These are phyloP conservation scores for Calameuta idolon DNA, from an alignment of 2,888 invertebrate genomes.

Conservation along the genomic window DNA sequence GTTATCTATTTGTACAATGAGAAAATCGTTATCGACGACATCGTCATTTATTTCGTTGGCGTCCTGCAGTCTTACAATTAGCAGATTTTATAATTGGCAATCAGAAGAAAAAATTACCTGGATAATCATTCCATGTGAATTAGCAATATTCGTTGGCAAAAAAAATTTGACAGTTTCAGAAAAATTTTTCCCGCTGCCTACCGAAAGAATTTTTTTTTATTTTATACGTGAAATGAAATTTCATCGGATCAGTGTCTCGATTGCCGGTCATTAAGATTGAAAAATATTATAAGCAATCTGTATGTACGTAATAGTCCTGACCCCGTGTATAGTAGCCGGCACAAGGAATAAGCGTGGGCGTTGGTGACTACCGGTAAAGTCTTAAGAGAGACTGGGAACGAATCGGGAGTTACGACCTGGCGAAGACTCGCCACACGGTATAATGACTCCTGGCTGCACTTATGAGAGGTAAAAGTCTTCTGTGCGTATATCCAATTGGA, in stretches of 20 bases:
- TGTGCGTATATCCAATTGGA: neutral
- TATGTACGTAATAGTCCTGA: neutral
- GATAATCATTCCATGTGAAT: neutral
- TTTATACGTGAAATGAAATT: neutral
- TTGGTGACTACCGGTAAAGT: slow-evolving; percentile 23
- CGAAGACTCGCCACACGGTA: slow-evolving; percentile 21
- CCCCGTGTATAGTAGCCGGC: neutral
- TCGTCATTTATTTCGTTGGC: neutral
- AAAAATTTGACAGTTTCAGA: neutral
- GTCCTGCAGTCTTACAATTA: too few relatives aligned
- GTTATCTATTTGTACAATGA: slow-evolving; percentile 49
- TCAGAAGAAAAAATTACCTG: neutral
- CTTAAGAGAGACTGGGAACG: slow-evolving; percentile 22
- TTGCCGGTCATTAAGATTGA: neutral
- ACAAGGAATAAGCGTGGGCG: neutral
- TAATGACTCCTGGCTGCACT: slow-evolving; percentile 20
- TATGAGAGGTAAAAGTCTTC: slow-evolving; percentile 8
- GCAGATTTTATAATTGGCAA: too few relatives aligned
- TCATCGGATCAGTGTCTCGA: neutral
- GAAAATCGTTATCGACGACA: slow-evolving; percentile 36
- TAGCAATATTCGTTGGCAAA: neutral
- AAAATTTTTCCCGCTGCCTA: neutral
- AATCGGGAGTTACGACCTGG: slow-evolving; percentile 36
- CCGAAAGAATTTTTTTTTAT: neutral
- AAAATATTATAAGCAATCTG: neutral